Base-by-base conservation (phyloP, 2,113 vertebrate genomes). In the Neogobius melanostomus region DNA sequence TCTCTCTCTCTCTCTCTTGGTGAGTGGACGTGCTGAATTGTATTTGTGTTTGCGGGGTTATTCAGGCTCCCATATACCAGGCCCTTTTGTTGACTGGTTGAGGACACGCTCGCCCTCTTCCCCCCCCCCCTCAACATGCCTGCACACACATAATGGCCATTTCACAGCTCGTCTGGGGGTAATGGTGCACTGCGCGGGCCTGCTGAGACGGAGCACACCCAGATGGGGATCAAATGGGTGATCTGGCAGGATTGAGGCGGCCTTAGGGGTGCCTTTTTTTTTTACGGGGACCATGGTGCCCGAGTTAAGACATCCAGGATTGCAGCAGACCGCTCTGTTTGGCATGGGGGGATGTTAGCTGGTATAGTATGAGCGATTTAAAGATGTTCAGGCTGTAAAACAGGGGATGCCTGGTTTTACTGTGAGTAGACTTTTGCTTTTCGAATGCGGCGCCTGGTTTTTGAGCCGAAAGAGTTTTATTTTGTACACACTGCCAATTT, bases 101-200 rank as follows among this genome's bases (percentile, higher is more conserved):
- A 36, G 43, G 43, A 76, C 79, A 72, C 59, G 64, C 82, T 84
- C 69, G 77, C 84, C 66, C 48, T 77, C 82, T 80, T 2, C 28
- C 28, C 28, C 28, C 28, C 28, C 77, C 84, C 71, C 64, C 69
- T 59, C 76, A 77, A 88, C 85, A 88, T 85, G 87, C 87, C 81
- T 89, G 80, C 82, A 86, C 87, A 88, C 79, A 84, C 76, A 90
- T 92, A 90, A 92, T 90, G 83, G 81, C 76, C 77, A 89, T 92
- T 91, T 92, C 88, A 92, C 77, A 89, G 85, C 85, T 90, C 80
- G 81, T 87, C 87, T 80, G 88, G 87, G 76, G 81, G 86, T 89
- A 92, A 92, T 90, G 82, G 80, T 81, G 85, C 83, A 36, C 74
- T 86, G 74, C 82, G 77, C 84, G 74, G 81, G 75, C 80, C 81